These are phyloP conservation scores for Myotis myotis DNA, from an alignment of 2,797 vertebrate species.

Conservation along the genomic window DNA sequence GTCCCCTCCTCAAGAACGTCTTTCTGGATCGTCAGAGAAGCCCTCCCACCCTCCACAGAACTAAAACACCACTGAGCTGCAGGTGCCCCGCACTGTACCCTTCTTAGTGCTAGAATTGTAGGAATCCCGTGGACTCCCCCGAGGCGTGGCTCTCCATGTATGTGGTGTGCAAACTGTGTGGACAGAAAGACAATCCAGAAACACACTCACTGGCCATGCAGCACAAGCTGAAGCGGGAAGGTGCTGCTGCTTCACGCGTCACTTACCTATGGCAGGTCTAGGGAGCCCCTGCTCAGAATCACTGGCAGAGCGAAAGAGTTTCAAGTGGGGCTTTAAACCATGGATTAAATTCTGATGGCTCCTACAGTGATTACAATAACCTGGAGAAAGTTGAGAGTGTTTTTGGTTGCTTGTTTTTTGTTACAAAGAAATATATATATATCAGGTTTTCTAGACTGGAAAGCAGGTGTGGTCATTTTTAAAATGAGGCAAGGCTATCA, in stretches of 20 bases:
- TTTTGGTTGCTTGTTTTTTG: slow-evolving; percentile 31
- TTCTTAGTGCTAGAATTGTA: not conserved
- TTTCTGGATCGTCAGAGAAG: not conserved
- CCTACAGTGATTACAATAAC: slow-evolving; percentile 87
- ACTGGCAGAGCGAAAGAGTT: slow-evolving; percentile 82
- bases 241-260: slow-evolving; percentile 41
- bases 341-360: slow-evolving; percentile 90
- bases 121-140: not conserved
- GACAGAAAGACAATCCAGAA: slow-evolving; percentile 33
- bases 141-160: not conserved
- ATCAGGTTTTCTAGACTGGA: slow-evolving; percentile 21
- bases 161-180: not conserved
- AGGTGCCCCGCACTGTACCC: not conserved
- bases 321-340: slow-evolving; percentile 88
- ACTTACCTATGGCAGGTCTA: slow-evolving; percentile 88
- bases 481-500: not conserved
- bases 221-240: slow-evolving; percentile 72
- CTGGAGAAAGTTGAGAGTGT: slow-evolving; percentile 86
- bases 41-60: not conserved
- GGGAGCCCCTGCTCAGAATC: slow-evolving; percentile 80
- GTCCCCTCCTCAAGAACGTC: not conserved
- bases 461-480: slow-evolving; percentile 23
- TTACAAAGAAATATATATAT: slow-evolving; percentile 5
- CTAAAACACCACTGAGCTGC: not conserved
- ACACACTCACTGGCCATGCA: slow-evolving; percentile 47